Evolutionary conservation across 2,888 invertebrate genomes (phyloP).

Genomic region (Dinocampus coccinellae): DNA sequence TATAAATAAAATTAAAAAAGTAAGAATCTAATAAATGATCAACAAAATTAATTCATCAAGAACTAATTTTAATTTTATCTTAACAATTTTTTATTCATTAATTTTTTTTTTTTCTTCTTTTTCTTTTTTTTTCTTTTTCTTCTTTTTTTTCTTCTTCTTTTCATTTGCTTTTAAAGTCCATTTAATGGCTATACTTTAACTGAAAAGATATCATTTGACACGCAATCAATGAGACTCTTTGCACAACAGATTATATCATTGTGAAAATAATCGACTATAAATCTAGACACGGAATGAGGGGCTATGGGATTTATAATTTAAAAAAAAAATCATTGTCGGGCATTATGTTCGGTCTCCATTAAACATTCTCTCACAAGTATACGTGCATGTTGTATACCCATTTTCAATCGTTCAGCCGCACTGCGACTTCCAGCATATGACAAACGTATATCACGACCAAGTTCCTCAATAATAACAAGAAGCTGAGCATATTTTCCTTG

Average conservation of each 20-base stretch:
- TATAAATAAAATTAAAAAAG: neutral
- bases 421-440: slow-evolving; percentile 68
- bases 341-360: slow-evolving; percentile 67
- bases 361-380: slow-evolving; percentile 66
- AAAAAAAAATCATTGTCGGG: slow-evolving; percentile 64
- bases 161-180: too few species aligned
- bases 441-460: slow-evolving; percentile 68
- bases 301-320: slow-evolving; percentile 19
- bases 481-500: slow-evolving; percentile 67
- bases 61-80: neutral
- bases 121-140: too few species aligned
- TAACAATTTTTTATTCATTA: neutral
- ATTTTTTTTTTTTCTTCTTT: too few species aligned
- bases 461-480: slow-evolving; percentile 69
- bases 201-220: neutral
- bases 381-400: slow-evolving; percentile 67
- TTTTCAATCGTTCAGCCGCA: slow-evolving; percentile 66
- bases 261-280: slow-evolving; percentile 43
- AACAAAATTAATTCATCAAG: neutral
- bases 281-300: slow-evolving; percentile 51
- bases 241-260: slow-evolving; percentile 15
- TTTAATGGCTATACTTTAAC: neutral
- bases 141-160: too few species aligned
- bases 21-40: neutral
- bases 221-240: slow-evolving; percentile 24